These are phyloP conservation scores for Adelphocoris suturalis DNA, from an alignment of 2,888 invertebrate species.

Conservation along the genomic window DNA sequence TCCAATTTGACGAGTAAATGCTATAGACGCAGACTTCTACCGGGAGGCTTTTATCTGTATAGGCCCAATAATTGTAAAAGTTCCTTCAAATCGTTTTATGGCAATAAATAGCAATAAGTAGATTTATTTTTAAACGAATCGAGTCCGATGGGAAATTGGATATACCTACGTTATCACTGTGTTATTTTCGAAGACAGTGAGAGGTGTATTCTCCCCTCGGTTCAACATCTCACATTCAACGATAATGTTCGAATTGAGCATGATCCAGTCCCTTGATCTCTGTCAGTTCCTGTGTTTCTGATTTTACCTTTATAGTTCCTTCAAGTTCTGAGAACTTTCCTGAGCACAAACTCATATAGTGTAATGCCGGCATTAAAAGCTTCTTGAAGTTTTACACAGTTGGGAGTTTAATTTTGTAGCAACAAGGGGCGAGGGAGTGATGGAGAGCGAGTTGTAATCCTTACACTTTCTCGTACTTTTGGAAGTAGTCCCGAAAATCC, in stretches of 20 bases:
- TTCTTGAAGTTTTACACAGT: slow-evolving; percentile 38
- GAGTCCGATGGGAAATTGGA: too few species aligned
- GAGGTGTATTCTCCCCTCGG: too few species aligned
- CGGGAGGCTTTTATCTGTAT: too few species aligned
- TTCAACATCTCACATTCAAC: too few species aligned
- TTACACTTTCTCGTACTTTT: slow-evolving; percentile 19
- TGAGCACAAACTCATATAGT: not conserved
- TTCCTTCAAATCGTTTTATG: too few species aligned
- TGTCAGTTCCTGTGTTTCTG: not conserved
- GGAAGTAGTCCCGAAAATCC: not conserved
- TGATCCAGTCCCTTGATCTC: not conserved
- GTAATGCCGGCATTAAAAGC: slow-evolving; percentile 30
- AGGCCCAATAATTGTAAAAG: too few species aligned
- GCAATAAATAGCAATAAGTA: too few species aligned
- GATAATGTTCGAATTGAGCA: not conserved
- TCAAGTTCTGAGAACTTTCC: not conserved
- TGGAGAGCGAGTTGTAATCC: slow-evolving; percentile 40
- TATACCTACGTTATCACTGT: too few species aligned
- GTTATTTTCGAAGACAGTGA: too few species aligned
- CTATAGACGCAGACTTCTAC: too few species aligned
- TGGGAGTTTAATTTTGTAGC: slow-evolving; percentile 18
- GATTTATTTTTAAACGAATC: too few species aligned
- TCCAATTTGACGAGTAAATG: too few species aligned
- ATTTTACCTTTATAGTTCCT: not conserved
- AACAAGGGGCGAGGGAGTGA: slow-evolving; percentile 18